Evolutionary conservation across 2,797 vertebrate genomes (phyloP), one percentile per base, ranked within the genome.

Genomic region (Urophycis tenuis): DNA sequence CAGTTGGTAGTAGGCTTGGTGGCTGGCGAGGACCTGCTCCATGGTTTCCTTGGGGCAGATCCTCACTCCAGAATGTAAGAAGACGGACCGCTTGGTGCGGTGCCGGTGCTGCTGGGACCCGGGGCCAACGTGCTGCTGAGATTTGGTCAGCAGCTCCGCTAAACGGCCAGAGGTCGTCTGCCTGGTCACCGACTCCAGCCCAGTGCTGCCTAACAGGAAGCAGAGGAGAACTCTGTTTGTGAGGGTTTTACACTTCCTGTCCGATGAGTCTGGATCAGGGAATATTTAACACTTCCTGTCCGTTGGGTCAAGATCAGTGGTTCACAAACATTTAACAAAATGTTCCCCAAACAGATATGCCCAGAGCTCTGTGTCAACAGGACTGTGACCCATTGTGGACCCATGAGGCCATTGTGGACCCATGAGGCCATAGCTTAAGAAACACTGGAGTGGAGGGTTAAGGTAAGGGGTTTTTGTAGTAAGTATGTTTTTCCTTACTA

Each of bases 31-130:
- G 76, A 96, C 93, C 69, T 98, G 93, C 10, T 89, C 89, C 75
- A 96, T 41, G 74, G 92, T 95, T 87, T 97, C 95, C 60, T 96
- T 93, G 6, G 95, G 95, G 81, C 96, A 98, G 72, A 97, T 91
- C 85, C 95, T 94, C 85, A 96, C 92, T 36, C 93, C 95, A 0
- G 93, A 88, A 82, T 95, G 93, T 74, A 95, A 88, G 73, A 95
- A 93, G 29, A 93, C 87, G 1, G 95, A 96, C 89, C 96, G 93
- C 87, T 92, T 96, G 74, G 93, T 86, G 77, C 94, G 91, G 71
- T 88, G 92, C 29, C 91, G 89, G 67, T 86, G 85, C 86, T 93
- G 83, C 32, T 70, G 17, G 3, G 67, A 31, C 67, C 11, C 25
- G 6, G 64, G 0, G 25, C 29, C 19, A 30, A 31, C 25, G 60